Base-by-base conservation (phyloP, 2,113 vertebrate genomes). In the Melanocharis versteri region DNA sequence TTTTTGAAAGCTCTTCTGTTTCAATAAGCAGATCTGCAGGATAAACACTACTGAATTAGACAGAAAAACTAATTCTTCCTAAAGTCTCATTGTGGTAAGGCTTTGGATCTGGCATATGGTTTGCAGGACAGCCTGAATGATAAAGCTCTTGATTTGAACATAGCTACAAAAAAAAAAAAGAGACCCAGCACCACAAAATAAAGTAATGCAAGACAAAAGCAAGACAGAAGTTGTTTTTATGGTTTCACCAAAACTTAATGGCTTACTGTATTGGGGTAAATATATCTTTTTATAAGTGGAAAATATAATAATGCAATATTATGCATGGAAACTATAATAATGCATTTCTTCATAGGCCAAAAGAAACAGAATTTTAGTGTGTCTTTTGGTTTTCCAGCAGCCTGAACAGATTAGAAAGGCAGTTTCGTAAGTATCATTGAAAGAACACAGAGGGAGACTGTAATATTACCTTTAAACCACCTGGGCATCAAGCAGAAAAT, bases 221-320 rank as follows among this genome's bases (percentile, higher is more conserved):
- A 94, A 92, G 76, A 87, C 17, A 58, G 27, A 91, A 64, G 10
- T 75, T 94, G 39, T 39, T 90, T 95, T 92, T 87, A 81, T 83
- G 50, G 93, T 84, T 77, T 73, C 40, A 92, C 77, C 51, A 92
- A 50, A 87, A 79, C 19, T 48, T 66, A 60, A 77, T 70, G 28
- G 31, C 90, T 94, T 86, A 53, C 4, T 80, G 35, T 79, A 40
- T 47, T 80, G n/a, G 80, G 28, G 37, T 83, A 89, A 79, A 87
- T 47, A 45, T 22, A 64, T 35, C 8, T 39, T 93, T 66, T 75
- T 39, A 61, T 54, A 90, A 92, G 48, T 35, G 51, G 21, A 42
- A 76, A 85, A 57, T 21, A 48, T 58, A 70, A 84, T 54, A 47
- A 40, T 56, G 6, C 54, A n/a, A 47, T 84, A 65, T 40, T 73